Percentiles rank a stretch among this genome's conserved stretches.
Evolutionary conservation across 1,140 invertebrate species (phyloP).

Genomic region (Drosophila suzukii): DNA sequence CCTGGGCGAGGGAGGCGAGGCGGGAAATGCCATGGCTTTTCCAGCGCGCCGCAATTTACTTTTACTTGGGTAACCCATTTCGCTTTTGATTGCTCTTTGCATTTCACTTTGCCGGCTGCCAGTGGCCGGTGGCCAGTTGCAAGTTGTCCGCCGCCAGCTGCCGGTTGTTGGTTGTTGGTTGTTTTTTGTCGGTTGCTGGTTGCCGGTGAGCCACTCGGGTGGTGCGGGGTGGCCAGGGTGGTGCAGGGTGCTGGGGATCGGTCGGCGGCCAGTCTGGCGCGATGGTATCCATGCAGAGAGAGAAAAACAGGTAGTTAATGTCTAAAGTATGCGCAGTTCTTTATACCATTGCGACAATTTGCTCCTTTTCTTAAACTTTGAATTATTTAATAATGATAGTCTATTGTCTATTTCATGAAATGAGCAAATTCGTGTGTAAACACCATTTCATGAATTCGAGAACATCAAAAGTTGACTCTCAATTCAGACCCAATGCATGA

Average conservation of each 20-base stretch:
- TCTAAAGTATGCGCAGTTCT: no score
- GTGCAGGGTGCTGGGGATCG: constrained; percentile 1
- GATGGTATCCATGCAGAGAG: constrained; percentile 15
- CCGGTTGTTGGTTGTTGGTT: constrained; percentile 34
- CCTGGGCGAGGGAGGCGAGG: neutral
- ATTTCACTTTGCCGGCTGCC: constrained; percentile 65
- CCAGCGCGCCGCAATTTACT: constrained; percentile 65
- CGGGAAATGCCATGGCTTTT: constrained; percentile 37
- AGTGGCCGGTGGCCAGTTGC: constrained; percentile 25
- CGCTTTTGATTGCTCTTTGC: constrained; percentile 76
- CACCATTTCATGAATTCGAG: no score
- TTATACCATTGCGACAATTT: no score
- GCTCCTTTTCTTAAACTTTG: no score
- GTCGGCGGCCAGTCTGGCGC: constrained; percentile 33
- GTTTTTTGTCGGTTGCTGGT: no score
- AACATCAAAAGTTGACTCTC: no score
- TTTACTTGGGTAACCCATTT: constrained; percentile 77
- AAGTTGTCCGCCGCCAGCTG: constrained; percentile 11
- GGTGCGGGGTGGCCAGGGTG: constrained; percentile 3
- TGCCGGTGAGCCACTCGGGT: constrained; percentile 1
- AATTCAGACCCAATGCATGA: no score
- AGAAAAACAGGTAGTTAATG: neutral
- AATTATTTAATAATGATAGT: no score
- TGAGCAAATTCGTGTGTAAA: no score
- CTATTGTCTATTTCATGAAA: no score